Base-by-base conservation (phyloP, 2,113 vertebrate genomes). In the Motacilla alba region DNA sequence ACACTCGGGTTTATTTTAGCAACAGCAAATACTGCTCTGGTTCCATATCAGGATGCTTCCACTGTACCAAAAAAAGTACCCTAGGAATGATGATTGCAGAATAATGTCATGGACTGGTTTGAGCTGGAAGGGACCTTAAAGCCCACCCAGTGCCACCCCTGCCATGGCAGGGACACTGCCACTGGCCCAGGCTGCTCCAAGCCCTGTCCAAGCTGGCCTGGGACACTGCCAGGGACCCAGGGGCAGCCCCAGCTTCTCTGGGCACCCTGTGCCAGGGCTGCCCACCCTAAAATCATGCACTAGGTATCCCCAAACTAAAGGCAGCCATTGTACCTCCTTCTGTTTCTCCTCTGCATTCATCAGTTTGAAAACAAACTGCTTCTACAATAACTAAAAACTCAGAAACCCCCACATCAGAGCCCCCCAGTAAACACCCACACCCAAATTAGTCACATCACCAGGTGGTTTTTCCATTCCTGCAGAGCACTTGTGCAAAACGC, bases 391-490 rank as follows among this genome's bases (percentile, higher is more conserved):
- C n/a, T 31, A 5, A 31, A 80, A 84, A n/a, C 11, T 62, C 31
- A 1, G 33, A 24, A 53, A 18, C 10, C 1, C 6, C 3, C 9
- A 17, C 6, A 44, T 14, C 12, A 43, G 47, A 59, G 11, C 3
- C 19, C 53, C 31, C 26, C 39, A 35, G 66, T 37, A 46, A 64
- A 5, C 11, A 64, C 16, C 27, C n/a, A 66, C 3, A 39, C 1
- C 84, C 37, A 67, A 68, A 44, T 93, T 79, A 93, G 73, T 31
- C 37, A 56, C 78, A 85, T 60, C 84, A 83, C 27, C 90, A 95
- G 43, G 31, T 93, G 58, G 72, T 74, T 63, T 49, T 68, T 24
- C 89, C 83, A 84, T 41, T 90, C 39, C 59, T 74, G 24, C 70
- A 78, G 6, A 63, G 59, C 30, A 78, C 43, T 93, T 91, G 9